Evolutionary conservation across 2,888 invertebrate species (phyloP).

Genomic region (Mimas tiliae): DNA sequence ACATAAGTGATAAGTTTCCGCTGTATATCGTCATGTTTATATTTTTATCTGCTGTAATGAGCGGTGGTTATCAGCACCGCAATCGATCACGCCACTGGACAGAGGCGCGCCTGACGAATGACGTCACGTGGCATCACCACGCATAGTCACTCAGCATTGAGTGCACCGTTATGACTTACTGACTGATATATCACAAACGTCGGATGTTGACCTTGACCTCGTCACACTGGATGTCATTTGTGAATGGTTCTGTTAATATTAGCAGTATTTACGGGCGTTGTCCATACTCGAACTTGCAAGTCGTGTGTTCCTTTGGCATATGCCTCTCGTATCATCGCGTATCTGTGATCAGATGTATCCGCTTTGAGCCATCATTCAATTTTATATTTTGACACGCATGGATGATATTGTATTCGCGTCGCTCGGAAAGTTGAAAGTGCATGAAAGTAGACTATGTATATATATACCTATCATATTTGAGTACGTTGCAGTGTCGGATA

Average conservation of each 20-base stretch:
- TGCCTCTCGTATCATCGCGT: no score
- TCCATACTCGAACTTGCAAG: no score
- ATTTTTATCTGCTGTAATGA: background rate
- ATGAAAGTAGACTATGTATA: no score
- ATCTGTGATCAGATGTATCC: no score
- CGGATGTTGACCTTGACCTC: conserved; percentile 3
- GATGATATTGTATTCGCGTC: no score
- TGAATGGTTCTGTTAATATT: background rate
- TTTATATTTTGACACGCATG: no score
- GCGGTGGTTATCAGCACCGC: conserved; percentile 2
- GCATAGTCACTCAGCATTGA: background rate
- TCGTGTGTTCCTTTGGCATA: no score
- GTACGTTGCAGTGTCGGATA: no score
- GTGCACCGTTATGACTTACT: background rate
- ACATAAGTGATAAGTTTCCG: background rate
- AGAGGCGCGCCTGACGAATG: conserved; percentile 4
- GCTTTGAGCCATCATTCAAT: no score
- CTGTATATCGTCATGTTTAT: background rate
- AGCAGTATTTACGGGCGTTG: no score
- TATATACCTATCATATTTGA: no score
- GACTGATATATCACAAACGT: background rate
- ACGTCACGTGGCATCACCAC: conserved; percentile 3
- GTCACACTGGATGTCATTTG: background rate
- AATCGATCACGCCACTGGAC: conserved; percentile 12
- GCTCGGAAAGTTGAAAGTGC: no score